phyloP scores from a whole-genome alignment of 2,113 vertebrate genomes.

The Dryoscopus gambensis region DNA sequence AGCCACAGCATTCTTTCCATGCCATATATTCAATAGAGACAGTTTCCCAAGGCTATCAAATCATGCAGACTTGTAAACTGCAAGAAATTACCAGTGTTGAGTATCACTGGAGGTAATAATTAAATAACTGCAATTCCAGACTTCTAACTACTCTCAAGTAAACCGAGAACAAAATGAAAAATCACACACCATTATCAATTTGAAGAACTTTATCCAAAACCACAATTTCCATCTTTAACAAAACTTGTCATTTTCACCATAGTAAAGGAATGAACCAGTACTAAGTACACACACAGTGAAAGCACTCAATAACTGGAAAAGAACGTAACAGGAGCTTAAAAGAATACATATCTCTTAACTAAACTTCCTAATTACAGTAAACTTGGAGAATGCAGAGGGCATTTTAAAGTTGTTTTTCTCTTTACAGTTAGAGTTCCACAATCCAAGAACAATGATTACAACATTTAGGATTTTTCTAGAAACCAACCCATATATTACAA shows the following conservation, averaged over 20 bases:
- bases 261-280: constrained; percentile 19
- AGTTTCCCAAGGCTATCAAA: neutral
- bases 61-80: neutral
- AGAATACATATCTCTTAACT: neutral
- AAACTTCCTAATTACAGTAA: constrained; percentile 5
- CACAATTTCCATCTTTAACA: constrained; percentile 13
- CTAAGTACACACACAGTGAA: neutral
- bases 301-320: neutral
- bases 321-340: constrained; percentile 23
- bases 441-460: neutral
- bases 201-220: constrained; percentile 50
- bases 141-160: neutral
- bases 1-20: neutral
- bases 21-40: neutral
- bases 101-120: neutral
- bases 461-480: constrained; percentile 27
- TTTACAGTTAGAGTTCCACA: neutral
- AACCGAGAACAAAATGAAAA: constrained; percentile 16
- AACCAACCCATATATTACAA: constrained; percentile 9
- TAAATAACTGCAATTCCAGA: neutral
- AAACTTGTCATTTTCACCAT: constrained; percentile 31
- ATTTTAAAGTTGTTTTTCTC: neutral
- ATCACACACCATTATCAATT: neutral
- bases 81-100: neutral
- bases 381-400: neutral